Evolutionary conservation across 2,113 vertebrate species (phyloP), one percentile per base, ranked within the genome.

Genomic region (Clarias macrocephalus): DNA sequence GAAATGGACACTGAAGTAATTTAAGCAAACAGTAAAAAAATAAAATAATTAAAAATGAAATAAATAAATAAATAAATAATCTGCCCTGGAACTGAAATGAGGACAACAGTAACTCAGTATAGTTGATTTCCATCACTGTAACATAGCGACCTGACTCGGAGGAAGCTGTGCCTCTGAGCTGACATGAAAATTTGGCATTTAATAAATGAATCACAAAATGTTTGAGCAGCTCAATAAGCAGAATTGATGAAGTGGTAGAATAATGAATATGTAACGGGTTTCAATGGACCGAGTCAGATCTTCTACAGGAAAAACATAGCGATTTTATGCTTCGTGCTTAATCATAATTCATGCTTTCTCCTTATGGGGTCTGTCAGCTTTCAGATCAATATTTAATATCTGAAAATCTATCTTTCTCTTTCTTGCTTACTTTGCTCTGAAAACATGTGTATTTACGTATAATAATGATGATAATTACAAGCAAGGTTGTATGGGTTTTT

Each of bases 351-450:
- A 5, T 18, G 12, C 73, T 54, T 63, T 54, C 21, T 52, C 42
- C 59, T 56, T 16, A n/a, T 12, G 23, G 72, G 42, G 48, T 65
- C 84, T 54, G 84, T 85, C 84, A 79, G 37, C 52, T 65, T 85
- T 77, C 25, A 30, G 62, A 77, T 85, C 84, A 6, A 85, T 85
- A 85, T 85, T 85, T 85, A 85, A 85, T 65, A 77, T 77, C 73
- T 54, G 18, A 30, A 42, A 59, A 65, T 85, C 59, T 15, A 54
- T 30, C 18, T 15, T 65, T 65, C 30, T 73, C 59, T 10, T 62
- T 75, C n/a, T 60, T n/a, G 56, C 56, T 60, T 62, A 76, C 73
- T 75, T 63, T 52, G 25, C n/a, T 79, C 28, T 28, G 56, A 28
- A n/a, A 42, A 65, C 13, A 9, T 77, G 73, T 28, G 28, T 77